Evolutionary conservation across 1,140 invertebrate genomes (phyloP).

Genomic region (Aphaenogaster floridana): DNA sequence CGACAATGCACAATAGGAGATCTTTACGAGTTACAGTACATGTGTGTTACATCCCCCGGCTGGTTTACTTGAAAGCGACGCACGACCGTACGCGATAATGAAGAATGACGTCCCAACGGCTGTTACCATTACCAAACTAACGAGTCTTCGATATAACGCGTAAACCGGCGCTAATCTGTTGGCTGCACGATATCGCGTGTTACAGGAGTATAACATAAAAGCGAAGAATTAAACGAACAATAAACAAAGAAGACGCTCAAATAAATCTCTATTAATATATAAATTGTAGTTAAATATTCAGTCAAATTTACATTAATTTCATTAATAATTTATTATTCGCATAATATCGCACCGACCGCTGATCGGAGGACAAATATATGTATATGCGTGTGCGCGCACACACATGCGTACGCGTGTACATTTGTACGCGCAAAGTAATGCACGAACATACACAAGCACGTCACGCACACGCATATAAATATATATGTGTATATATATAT

Average conservation of each 20-base stretch:
- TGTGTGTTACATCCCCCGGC: not conserved
- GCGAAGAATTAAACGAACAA: constrained; percentile 74
- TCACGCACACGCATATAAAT: constrained; percentile 61
- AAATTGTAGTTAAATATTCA: constrained; percentile 87
- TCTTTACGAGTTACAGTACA: constrained; percentile 9
- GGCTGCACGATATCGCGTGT: constrained; percentile 58
- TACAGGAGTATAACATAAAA: constrained; percentile 58
- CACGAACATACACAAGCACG: constrained; percentile 17
- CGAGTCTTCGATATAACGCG: constrained; percentile 58
- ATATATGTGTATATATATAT: constrained; percentile 74
- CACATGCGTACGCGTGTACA: not conserved
- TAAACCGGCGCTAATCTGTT: constrained; percentile 58
- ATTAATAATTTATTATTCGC: constrained; percentile 87
- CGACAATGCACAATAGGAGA: not conserved
- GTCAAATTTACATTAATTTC: constrained; percentile 87
- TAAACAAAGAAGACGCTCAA: constrained; percentile 79
- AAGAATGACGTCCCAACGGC: constrained; percentile 66
- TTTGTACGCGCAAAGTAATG: constrained; percentile 23
- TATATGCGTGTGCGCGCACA: constrained; percentile 17
- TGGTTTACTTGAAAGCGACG: constrained; percentile 39
- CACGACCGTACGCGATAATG: constrained; percentile 68
- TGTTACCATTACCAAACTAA: constrained; percentile 1
- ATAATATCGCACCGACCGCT: constrained; percentile 83
- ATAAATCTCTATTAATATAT: constrained; percentile 86
- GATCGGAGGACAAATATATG: constrained; percentile 78